Base-by-base conservation (phyloP, 2,797 vertebrate species). In the Paedocypris micromegethes region DNA sequence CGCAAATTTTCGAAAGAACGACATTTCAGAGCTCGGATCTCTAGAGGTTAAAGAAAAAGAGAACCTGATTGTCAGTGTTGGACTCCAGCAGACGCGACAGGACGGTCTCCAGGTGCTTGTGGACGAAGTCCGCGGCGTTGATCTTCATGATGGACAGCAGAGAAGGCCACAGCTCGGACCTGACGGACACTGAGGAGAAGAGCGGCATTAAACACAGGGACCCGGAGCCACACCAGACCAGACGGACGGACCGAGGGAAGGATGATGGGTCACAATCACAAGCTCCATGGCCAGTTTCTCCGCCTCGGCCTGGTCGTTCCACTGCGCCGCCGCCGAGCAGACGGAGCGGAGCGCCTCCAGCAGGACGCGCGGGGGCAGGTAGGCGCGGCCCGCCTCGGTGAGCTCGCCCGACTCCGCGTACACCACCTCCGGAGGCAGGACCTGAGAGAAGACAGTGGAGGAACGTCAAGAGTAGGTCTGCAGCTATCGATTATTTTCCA, bases 131-230 rank as follows among this genome's bases (percentile, higher is more conserved):
- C 39, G 86, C 84, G 0, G 91, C 88, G 65, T 94, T 86, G 3
- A 98, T 85, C 72, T 95, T 96, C 93, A 99, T 95, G 78, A 79
- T 89, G 56, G 86, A 68, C 9, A 99, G 88, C 68, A 99, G 90
- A 2, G 85, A 57, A 9, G 92, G 85, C 97, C 97, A 99, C 72
- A 96, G 84, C 48, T 88, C 91, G 0, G 81, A 76, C 47, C 92
- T 93, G 46, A 85, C 87, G 58, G 81, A 83, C 72, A 93, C 95
- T 98, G 74, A 44, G 23, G 23, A 23, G 23, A 23, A 23, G 23
- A 23, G 23, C 23, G 23, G 23, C 23, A 23, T 23, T 23, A 23
- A 23, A 54, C 6, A 65, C 63, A 46, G n/a, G 9, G 44, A 5
- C n/a, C 39, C 1, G 2, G 9, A 46, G 23, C 6, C 42, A 38